Percentiles rank a stretch among this genome's conserved stretches.
These are phyloP conservation scores for Delphinus delphis DNA, from an alignment of 2,113 vertebrate genomes.

Conservation along the genomic window DNA sequence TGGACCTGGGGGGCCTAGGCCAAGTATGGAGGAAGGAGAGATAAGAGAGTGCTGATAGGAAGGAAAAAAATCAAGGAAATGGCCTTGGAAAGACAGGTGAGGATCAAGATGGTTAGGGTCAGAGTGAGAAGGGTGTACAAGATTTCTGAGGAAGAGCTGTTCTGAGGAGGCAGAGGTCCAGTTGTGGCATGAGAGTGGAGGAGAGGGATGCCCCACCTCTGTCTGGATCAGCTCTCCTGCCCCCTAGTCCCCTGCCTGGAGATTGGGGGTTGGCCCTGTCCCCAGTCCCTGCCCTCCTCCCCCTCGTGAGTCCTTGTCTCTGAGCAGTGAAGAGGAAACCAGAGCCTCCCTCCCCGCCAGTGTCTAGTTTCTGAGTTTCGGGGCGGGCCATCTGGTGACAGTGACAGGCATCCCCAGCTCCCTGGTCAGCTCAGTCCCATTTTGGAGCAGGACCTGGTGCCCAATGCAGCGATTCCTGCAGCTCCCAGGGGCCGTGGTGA, in stretches of 20 bases:
- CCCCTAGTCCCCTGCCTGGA: not conserved
- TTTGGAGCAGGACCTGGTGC: slow-evolving; percentile 66
- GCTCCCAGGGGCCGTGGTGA: slow-evolving; percentile 85
- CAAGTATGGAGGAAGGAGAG: not conserved
- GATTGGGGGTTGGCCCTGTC: not conserved
- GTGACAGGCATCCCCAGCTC: not conserved
- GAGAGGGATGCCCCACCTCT: not conserved
- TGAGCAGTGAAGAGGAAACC: slow-evolving; percentile 38
- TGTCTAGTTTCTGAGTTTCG: slow-evolving; percentile 81
- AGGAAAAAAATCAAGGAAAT: not conserved
- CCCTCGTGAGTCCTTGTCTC: not conserved
- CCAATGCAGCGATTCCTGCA: slow-evolving; percentile 92
- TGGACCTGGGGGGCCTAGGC: not conserved
- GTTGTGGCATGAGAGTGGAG: no score
- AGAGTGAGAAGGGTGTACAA: no score
- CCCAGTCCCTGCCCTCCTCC: not conserved
- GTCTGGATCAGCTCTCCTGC: not conserved
- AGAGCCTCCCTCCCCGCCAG: slow-evolving; percentile 69
- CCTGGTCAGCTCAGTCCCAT: not conserved
- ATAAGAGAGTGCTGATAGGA: not conserved
- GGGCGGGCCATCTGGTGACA: not conserved
- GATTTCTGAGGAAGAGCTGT: not conserved
- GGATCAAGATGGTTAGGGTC: not conserved
- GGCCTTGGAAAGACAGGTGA: not conserved
- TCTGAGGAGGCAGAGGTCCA: not conserved